These are phyloP conservation scores for Orthosia gracilis DNA, from an alignment of 2,888 invertebrate species.

Conservation along the genomic window DNA sequence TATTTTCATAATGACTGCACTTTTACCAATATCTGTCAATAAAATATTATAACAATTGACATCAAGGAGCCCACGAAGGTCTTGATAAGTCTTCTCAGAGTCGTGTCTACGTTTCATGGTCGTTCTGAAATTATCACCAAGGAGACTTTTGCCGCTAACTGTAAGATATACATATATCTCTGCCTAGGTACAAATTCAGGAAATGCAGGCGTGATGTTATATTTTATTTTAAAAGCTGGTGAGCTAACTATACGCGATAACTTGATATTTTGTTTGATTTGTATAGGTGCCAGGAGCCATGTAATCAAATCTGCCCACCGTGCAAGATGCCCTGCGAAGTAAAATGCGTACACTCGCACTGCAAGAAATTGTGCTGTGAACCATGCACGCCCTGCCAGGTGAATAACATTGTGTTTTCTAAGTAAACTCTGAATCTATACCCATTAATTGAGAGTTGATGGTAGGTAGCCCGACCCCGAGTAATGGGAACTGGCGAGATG, in stretches of 20 bases:
- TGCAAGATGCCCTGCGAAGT: constrained; percentile 88
- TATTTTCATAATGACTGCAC: too few species aligned
- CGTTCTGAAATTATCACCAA: background rate
- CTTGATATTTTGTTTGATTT: constrained; percentile 22
- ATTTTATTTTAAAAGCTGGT: background rate
- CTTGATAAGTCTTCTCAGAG: too few species aligned
- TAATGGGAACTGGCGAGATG: too few species aligned
- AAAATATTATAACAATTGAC: too few species aligned
- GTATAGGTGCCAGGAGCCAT: constrained; percentile 88
- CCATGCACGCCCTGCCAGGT: constrained; percentile 89
- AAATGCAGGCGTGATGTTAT: too few species aligned
- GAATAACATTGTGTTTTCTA: background rate
- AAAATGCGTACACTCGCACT: constrained; percentile 89
- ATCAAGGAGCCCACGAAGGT: too few species aligned
- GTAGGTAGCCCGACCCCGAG: background rate
- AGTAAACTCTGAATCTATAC: background rate
- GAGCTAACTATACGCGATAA: background rate
- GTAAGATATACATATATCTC: background rate
- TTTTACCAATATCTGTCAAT: too few species aligned
- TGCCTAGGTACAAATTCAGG: background rate
- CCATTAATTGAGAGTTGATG: background rate
- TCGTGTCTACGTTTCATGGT: too few species aligned
- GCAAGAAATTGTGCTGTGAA: constrained; percentile 87
- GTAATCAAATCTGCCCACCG: constrained; percentile 91
- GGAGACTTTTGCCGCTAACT: background rate